Evolutionary conservation across 2,113 vertebrate species (phyloP), one percentile per base, ranked within the genome.

Genomic region (Actenoides hombroni): DNA sequence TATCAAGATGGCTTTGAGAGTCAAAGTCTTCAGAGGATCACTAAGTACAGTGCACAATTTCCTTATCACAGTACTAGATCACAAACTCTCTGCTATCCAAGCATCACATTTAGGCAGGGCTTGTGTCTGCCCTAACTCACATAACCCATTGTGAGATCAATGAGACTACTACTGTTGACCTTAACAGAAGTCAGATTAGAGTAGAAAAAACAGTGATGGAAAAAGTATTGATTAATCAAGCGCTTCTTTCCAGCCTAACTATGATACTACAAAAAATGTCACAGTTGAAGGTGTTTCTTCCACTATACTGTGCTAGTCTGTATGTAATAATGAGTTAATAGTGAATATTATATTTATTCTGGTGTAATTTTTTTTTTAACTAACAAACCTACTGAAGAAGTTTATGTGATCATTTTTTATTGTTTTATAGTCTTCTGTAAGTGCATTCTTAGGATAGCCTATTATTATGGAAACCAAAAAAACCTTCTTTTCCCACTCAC

Each of bases 341-440:
- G 64, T 33, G 15, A 68, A 33, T 44, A 57, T 28, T 79, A 68
- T 6, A 14, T 44, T 92, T 81, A 78, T 74, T 76, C 24, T 44
- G 82, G 23, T 35, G 74, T 95, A 94, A 96, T 95, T 92, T 84
- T 94, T 90, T 83, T 95, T 97, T 95, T 83, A 69, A 24, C 84
- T 85, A 85, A 89, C 64, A 94, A 63, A 95, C 25, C 77, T 75
- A 82, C 80, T 44, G 40, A 75, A 81, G 31, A 81, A 92, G 54
- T 90, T 96, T 96, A 81, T 88, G 48, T 54, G 42, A 86, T 90
- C 3, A 25, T 83, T 90, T 95, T 37, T 92, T 95, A 85, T 74
- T 93, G 79, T 21, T 7, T 56, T 67, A 53, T 60, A 86, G 64
- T 91, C 68, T 96, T 64, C 51, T 35, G 7, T 53, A 51, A 33